Evolutionary conservation across 2,888 invertebrate genomes (phyloP).

Genomic region (Platycheirus albimanus): DNA sequence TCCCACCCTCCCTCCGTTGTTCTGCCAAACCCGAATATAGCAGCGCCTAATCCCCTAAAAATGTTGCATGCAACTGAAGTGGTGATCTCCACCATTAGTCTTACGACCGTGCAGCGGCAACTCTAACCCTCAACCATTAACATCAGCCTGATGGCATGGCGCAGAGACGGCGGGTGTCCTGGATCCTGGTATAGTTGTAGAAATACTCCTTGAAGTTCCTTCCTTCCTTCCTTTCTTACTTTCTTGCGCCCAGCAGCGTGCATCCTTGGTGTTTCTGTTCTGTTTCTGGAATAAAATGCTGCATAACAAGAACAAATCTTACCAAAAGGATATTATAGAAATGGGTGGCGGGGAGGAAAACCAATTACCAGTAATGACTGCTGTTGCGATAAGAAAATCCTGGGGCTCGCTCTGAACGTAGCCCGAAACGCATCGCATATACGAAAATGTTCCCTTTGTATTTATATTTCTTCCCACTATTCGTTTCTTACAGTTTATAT

Average conservation of each 20-base stretch:
- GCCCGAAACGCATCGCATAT: slow-evolving; percentile 58
- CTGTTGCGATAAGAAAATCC: slow-evolving; percentile 75
- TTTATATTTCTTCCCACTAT: slow-evolving; percentile 27
- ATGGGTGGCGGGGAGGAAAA: slow-evolving; percentile 73
- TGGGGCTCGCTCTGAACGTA: slow-evolving; percentile 51
- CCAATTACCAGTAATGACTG: slow-evolving; percentile 81
- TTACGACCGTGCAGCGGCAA: slow-evolving; percentile 61
- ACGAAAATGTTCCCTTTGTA: slow-evolving; percentile 69
- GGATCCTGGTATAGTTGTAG: background rate
- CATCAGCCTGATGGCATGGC: slow-evolving; percentile 43
- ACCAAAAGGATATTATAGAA: slow-evolving; percentile 38
- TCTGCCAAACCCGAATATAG: background rate
- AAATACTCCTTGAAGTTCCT: slow-evolving; percentile 59
- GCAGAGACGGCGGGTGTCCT: too few relatives aligned
- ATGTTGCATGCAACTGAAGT: slow-evolving; percentile 72
- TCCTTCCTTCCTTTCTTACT: slow-evolving; percentile 64
- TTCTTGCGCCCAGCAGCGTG: slow-evolving; percentile 6
- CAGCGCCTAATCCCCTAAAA: slow-evolving; percentile 69
- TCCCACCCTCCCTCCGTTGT: slow-evolving; percentile 14
- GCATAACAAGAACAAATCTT: slow-evolving; percentile 42
- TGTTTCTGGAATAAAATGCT: slow-evolving; percentile 38
- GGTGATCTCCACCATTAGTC: slow-evolving; percentile 71
- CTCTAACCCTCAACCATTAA: slow-evolving; percentile 58
- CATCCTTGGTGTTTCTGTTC: slow-evolving; percentile 24
- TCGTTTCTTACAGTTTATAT: slow-evolving; percentile 6